A percentile compares a stretch with the other conserved stretches of the same genome.
phyloP scores from a whole-genome alignment of 1,140 invertebrate genomes.

The Trichonephila clavipes region DNA sequence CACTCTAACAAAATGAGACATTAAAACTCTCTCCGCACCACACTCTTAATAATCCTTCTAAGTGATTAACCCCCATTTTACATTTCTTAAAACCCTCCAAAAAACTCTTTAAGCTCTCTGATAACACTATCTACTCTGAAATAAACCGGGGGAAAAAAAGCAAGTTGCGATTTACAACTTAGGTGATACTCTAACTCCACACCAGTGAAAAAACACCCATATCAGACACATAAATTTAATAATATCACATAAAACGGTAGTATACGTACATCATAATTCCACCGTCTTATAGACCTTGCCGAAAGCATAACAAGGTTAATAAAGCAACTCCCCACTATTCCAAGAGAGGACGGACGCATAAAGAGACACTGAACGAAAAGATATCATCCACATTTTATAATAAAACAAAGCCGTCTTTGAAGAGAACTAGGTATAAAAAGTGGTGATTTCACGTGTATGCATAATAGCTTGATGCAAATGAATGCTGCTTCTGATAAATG shows the following conservation, averaged over 20 bases:
- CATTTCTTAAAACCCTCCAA: neutral
- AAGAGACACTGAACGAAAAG: slow-evolving; percentile 7
- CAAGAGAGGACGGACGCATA: neutral
- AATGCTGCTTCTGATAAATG: slow-evolving; percentile 63
- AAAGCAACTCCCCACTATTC: slow-evolving; percentile 36
- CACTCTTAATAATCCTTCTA: neutral
- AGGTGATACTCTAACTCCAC: neutral
- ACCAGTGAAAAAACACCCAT: neutral
- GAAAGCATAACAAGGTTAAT: slow-evolving; percentile 61
- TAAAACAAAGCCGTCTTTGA: slow-evolving; percentile 58
- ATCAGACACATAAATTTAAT: slow-evolving; percentile 70
- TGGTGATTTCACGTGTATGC: slow-evolving; percentile 71
- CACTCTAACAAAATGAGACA: neutral
- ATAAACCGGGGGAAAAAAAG: neutral
- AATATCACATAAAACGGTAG: slow-evolving; percentile 50
- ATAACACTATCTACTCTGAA: neutral
- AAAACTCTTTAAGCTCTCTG: neutral
- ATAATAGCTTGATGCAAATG: slow-evolving; percentile 68
- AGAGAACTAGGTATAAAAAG: slow-evolving; percentile 45
- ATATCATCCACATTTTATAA: slow-evolving; percentile 44
- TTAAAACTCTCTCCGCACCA: neutral
- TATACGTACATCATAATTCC: slow-evolving; percentile 58
- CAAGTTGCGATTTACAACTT: neutral
- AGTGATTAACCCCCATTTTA: neutral
- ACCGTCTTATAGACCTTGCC: neutral